Conservation (phyloP, 2,113 vertebrate species). For the Tychaedon coryphoeus region DNA sequence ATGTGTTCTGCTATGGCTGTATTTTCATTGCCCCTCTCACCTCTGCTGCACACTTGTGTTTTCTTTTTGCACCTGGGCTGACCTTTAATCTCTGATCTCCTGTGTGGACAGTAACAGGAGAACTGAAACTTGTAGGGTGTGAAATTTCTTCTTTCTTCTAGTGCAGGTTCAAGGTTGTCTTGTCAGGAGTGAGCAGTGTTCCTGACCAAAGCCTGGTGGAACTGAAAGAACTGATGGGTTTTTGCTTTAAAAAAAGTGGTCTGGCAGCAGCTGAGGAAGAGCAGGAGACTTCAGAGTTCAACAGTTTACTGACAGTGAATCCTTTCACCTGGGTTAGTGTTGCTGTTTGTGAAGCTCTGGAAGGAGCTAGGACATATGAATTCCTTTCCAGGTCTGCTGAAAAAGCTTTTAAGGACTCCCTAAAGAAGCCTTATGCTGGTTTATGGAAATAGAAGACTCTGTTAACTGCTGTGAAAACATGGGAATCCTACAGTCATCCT, state of each 20-base stretch:
- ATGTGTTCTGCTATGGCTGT: neutral
- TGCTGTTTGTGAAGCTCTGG: neutral
- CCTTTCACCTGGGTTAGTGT: neutral
- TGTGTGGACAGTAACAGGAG: neutral
- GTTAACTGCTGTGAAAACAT: neutral
- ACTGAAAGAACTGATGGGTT: neutral
- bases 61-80: neutral
- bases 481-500: neutral
- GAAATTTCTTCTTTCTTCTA: neutral
- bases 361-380: neutral
- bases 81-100: neutral
- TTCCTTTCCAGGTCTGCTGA: neutral
- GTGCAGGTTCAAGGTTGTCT: neutral
- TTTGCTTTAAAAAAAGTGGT: neutral
- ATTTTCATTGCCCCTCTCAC: neutral
- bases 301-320: accelerated
- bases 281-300: neutral
- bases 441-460: neutral
- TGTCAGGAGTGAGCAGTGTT: neutral
- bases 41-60: neutral
- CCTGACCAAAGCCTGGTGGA: neutral
- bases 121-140: neutral
- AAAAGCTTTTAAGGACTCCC: neutral
- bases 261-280: neutral
- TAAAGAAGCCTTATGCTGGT: neutral